These are phyloP conservation scores for Spatulosminthurus flaviceps DNA, from an alignment of 2,888 invertebrate genomes.

Conservation along the genomic window DNA sequence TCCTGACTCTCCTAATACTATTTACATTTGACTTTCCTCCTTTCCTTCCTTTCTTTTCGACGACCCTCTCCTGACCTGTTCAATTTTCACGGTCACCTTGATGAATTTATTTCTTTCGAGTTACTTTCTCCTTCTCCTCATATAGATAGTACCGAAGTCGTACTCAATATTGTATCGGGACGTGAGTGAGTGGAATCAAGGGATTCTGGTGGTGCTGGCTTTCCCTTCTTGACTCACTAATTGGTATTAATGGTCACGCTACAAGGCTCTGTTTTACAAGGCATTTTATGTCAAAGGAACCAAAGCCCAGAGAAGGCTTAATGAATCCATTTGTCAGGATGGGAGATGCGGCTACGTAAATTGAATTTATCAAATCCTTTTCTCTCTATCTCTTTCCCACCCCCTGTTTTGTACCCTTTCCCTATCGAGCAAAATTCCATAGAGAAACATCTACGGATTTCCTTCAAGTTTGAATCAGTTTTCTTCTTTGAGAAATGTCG, in stretches of 20 bases:
- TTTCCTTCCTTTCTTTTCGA: neutral
- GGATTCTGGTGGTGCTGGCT: neutral
- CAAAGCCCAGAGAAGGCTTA: neutral
- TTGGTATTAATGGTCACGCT: constrained; percentile 10
- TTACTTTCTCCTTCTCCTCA: too few species aligned
- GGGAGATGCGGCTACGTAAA: too few species aligned
- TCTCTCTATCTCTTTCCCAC: too few species aligned
- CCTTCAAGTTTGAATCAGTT: too few species aligned
- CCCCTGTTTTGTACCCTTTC: too few species aligned
- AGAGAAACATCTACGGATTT: too few species aligned
- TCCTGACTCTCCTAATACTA: neutral
- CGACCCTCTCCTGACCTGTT: neutral
- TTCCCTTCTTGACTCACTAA: neutral
- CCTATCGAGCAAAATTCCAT: too few species aligned
- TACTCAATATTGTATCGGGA: too few species aligned
- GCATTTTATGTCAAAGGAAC: neutral
- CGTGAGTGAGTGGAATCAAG: neutral
- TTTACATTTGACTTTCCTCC: neutral
- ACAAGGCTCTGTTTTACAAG: neutral
- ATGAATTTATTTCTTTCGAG: neutral
- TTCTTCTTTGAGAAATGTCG: too few species aligned
- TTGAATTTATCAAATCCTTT: too few species aligned
- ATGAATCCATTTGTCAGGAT: constrained; percentile 2
- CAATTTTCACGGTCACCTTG: constrained; percentile 12
- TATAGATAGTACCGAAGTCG: too few species aligned